These are phyloP conservation scores for Eptatretus burgeri DNA, from an alignment of 2,113 vertebrate genomes.

Conservation along the genomic window DNA sequence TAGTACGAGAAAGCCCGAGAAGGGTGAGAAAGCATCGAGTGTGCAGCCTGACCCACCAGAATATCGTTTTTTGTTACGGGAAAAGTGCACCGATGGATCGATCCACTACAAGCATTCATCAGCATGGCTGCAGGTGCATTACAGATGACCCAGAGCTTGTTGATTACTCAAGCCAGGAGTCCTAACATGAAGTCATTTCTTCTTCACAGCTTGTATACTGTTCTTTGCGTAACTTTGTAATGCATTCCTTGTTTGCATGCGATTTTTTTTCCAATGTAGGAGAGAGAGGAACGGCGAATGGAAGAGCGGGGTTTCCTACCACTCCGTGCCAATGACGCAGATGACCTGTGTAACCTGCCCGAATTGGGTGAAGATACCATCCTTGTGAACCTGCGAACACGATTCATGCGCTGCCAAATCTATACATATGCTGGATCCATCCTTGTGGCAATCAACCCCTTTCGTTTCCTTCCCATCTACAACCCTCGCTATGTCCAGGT, in stretches of 20 bases:
- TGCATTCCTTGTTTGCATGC: no score
- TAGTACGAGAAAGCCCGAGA: no score
- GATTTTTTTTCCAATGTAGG: background rate
- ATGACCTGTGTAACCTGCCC: conserved; percentile 56
- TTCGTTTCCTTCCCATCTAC: conserved; percentile 94
- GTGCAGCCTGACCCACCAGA: conserved; percentile 14
- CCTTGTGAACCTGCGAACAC: conserved; percentile 65
- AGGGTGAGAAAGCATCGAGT: no score
- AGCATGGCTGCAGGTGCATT: conserved; percentile 57
- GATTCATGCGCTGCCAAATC: conserved; percentile 82
- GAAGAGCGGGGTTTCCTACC: conserved; percentile 68
- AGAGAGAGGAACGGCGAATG: conserved; percentile 26
- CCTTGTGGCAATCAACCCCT: conserved; percentile 87
- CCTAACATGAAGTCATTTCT: no score
- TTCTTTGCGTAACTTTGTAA: no score
- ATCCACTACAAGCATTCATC: conserved; percentile 84
- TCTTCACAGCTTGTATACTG: no score
- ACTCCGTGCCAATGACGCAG: conserved; percentile 53
- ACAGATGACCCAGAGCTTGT: no score
- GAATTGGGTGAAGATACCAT: conserved; percentile 75
- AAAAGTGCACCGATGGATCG: conserved; percentile 82
- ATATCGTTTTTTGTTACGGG: conserved; percentile 69
- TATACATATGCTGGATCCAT: conserved; percentile 93
- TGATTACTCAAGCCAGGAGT: no score
- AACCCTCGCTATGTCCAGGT: conserved; percentile 93